Evolutionary conservation across 2,113 vertebrate genomes (phyloP), one percentile per base, ranked within the genome.

Genomic region (Piprites chloris): DNA sequence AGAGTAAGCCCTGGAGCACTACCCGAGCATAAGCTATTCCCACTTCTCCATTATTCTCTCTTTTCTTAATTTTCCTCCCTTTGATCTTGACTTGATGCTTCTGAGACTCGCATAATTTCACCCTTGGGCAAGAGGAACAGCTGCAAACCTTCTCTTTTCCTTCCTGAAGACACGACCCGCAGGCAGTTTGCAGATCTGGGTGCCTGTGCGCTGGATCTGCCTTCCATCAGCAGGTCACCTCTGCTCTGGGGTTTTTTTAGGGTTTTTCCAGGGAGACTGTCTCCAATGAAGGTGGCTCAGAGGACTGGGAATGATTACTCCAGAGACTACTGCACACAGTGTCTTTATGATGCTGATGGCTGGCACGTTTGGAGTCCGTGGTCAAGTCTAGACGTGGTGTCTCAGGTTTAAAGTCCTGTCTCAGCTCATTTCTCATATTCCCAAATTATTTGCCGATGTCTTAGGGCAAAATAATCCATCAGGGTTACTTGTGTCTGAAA

Each of bases 11-110:
- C 82, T 80, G 62, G n/a, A 88, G 86, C 63, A 55, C 33, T 80
- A 49, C 42, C 23, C 33, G 5, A 72, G 41, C 32, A n/a, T 8
- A 9, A 92, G 1, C 42, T 86, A 85, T 74, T 92, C 94, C 88
- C 72, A 50, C 15, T 92, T 69, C 90, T 81, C 79, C 4, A 3
- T 95, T 95, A 62, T 90, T 50, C 62, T 93, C 46, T 77, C 50
- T 83, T 89, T 79, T 73, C 61, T 46, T 63, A 8, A 55, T 87
- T 93, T 93, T 90, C 28, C 42, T 69, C 50, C 37, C 27, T 95
- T 96, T 95, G 88, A 97, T 95, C 85, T 49, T 39, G 66, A 52
- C 73, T 91, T 84, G 26, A 55, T 80, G 42, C 85, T 76, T 83
- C 82, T 90, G 83, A 92, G 68, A 41, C 20, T 83, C 41, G 62